Conservation (phyloP, 1,140 invertebrate genomes). For the Hylaeus anthracinus region DNA sequence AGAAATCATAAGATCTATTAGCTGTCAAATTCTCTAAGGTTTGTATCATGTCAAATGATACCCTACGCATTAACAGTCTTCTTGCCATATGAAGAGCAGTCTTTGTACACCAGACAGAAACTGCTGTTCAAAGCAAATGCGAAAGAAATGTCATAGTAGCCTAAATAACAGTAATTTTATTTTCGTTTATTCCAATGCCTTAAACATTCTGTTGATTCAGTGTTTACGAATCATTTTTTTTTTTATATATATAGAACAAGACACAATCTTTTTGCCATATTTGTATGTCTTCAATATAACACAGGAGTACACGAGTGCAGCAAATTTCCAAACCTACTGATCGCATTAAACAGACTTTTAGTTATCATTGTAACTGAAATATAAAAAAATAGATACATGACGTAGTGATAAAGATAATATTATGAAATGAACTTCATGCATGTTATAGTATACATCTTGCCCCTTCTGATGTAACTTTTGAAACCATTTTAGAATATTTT, state of each 20-base stretch:
- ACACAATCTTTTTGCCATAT: slow-evolving; percentile 64
- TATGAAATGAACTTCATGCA: slow-evolving; percentile 24
- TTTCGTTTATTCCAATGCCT: slow-evolving; percentile 28
- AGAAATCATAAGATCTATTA: slow-evolving; percentile 55
- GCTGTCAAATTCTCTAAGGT: slow-evolving; percentile 56
- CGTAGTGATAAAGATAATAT: not conserved
- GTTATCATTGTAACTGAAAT: not conserved
- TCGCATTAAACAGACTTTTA: not conserved
- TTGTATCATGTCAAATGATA: slow-evolving; percentile 57
- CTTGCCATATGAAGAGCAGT: slow-evolving; percentile 70
- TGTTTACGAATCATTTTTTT: slow-evolving; percentile 65
- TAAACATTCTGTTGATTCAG: slow-evolving; percentile 55
- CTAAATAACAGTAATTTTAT: slow-evolving; percentile 47
- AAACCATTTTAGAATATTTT: slow-evolving; percentile 41
- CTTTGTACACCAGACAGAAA: slow-evolving; percentile 67
- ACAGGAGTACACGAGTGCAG: slow-evolving; percentile 48
- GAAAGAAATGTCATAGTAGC: slow-evolving; percentile 62
- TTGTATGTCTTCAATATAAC: slow-evolving; percentile 41
- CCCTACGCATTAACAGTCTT: slow-evolving; percentile 67
- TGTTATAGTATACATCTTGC: slow-evolving; percentile 20
- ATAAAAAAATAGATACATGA: not conserved
- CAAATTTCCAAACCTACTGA: not conserved
- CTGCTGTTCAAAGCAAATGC: slow-evolving; percentile 64
- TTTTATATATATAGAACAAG: slow-evolving; percentile 61
- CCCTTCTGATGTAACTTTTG: slow-evolving; percentile 22